phyloP scores from a whole-genome alignment of 1,140 invertebrate species.

The Carposina sasakii region DNA sequence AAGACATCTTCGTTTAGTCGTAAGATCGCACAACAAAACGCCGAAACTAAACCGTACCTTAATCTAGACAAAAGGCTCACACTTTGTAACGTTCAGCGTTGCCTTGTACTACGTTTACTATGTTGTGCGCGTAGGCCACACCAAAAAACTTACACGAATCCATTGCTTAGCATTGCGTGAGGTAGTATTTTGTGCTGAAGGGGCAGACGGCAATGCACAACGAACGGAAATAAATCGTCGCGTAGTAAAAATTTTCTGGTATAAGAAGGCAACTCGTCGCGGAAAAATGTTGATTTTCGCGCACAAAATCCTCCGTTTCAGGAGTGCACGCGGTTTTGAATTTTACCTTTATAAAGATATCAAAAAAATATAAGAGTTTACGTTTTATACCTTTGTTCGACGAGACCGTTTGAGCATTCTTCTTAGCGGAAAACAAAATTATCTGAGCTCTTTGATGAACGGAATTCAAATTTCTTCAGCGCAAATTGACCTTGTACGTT shows the following conservation, averaged over 20 bases:
- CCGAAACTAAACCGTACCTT: constrained; percentile 28
- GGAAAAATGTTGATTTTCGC: constrained; percentile 60
- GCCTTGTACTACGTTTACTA: constrained; percentile 48
- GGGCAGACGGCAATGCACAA: too few relatives aligned
- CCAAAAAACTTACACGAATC: constrained; percentile 19
- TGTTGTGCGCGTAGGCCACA: too few relatives aligned
- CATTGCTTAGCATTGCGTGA: too few relatives aligned
- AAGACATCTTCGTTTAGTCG: neutral
- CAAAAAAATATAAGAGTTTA: constrained; percentile 21
- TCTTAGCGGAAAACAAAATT: too few relatives aligned
- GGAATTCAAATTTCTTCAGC: too few relatives aligned
- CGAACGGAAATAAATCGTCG: too few relatives aligned
- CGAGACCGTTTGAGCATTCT: too few relatives aligned
- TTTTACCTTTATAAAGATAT: constrained; percentile 20
- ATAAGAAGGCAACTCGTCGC: constrained; percentile 34
- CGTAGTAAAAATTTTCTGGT: constrained; percentile 26
- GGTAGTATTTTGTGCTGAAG: too few relatives aligned
- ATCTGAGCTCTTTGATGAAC: too few relatives aligned
- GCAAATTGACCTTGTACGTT: too few relatives aligned
- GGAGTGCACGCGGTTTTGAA: constrained; percentile 47
- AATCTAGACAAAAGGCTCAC: constrained; percentile 67
- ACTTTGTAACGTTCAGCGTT: constrained; percentile 68
- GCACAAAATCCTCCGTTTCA: constrained; percentile 41
- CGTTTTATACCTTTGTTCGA: constrained; percentile 2
- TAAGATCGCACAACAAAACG: constrained; percentile 7